Evolutionary conservation across 2,888 invertebrate species (phyloP).

Genomic region (Eustalomyia histrio): DNA sequence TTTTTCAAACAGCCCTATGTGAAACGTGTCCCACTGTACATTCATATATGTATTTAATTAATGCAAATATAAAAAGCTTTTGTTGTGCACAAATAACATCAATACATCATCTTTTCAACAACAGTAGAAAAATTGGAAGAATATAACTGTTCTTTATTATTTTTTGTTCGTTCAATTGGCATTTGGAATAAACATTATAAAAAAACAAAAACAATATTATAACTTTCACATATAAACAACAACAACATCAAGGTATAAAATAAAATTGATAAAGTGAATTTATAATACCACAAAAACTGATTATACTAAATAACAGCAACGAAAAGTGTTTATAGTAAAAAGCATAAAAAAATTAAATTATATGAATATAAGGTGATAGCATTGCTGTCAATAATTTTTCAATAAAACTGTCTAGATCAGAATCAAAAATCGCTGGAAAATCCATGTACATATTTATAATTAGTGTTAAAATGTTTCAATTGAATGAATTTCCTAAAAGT

Average conservation of each 20-base stretch:
- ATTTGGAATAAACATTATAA: conserved; percentile 44
- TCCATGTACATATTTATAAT: too few relatives aligned
- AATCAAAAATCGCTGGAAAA: too few relatives aligned
- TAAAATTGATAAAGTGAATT: conserved; percentile 14
- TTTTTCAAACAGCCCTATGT: too few relatives aligned
- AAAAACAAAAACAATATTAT: conserved; percentile 11
- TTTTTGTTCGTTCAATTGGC: conserved; percentile 47
- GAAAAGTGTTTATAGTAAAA: neutral
- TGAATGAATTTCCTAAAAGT: too few relatives aligned
- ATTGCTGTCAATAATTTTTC: too few relatives aligned
- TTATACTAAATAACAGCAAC: conserved; percentile 11
- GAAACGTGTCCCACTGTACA: neutral
- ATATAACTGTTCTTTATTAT: conserved; percentile 60
- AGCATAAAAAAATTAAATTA: conserved; percentile 1
- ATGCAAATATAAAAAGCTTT: neutral
- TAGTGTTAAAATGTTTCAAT: too few relatives aligned
- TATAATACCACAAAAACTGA: conserved; percentile 22
- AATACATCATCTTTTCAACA: conserved; percentile 1
- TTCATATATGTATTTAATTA: too few relatives aligned
- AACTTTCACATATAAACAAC: conserved; percentile 49
- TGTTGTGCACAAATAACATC: neutral
- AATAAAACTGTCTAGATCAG: too few relatives aligned
- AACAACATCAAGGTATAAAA: conserved; percentile 5
- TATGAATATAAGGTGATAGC: conserved; percentile 15
- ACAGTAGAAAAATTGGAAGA: conserved; percentile 10